Base-by-base conservation (phyloP, 2,888 invertebrate species). In the Melieria picta region DNA sequence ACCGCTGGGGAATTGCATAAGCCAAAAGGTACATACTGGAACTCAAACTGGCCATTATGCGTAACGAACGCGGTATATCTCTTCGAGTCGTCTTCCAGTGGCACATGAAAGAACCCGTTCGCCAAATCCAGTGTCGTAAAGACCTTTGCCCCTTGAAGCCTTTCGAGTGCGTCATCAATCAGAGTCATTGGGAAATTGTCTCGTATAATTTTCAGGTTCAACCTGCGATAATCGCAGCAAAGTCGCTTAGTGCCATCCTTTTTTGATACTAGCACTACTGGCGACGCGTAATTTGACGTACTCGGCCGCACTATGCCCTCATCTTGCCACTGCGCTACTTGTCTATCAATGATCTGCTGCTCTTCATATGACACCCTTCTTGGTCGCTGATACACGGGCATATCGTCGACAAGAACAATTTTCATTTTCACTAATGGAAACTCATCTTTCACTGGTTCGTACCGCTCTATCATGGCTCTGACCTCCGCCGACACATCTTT, bases 221-320 rank as follows among this genome's bases (percentile, higher is more conserved):
- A 45, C 43, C 42, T 42, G 1, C 77, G 60, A 11, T 73, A 78
- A 62, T 78, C 76, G 45, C 76, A 73, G 65, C 77, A 78, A 42
- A 76, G 58, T 4, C 77, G 57, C 42, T 63, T 63, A 42, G 63
- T 63, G 16, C 63, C 50, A 48, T 50, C 50, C 42, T 48, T 63
- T 50, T 63, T 63, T 1, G 63, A 63, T 11, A 50, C 63, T 47
- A 63, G 63, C 42, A 42, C 63, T n/a, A 63, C 63, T 42, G 63
- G 50, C 7, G 11, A 63, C 10, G 63, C 63, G 9, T 50, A 63
- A 16, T 10, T 50, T 50, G 30, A 63, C 11, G 48, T 42, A 50
- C 63, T 63, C 11, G 48, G 48, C 10, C 63, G 63, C 48, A 62
- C 48, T 46, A 47, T n/a, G 9, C 62, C 62, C 10, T 62, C 62